phyloP scores from a whole-genome alignment of 2,888 invertebrate species.

The Coenonympha arcania region DNA sequence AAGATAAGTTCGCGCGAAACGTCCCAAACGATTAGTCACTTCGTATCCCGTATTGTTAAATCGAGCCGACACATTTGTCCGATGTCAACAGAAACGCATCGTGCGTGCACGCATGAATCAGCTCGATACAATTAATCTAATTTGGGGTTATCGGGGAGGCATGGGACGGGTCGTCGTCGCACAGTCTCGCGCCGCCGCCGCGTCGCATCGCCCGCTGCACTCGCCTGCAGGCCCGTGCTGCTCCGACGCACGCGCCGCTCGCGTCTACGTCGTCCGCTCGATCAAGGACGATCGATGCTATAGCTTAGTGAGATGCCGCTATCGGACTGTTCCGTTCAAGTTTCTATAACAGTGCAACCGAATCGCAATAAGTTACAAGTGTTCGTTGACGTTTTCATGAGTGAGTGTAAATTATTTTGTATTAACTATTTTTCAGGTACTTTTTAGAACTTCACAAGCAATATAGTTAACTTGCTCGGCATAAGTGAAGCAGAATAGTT shows the following conservation, averaged over 20 bases:
- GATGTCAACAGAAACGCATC: constrained; percentile 59
- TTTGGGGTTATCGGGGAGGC: constrained; percentile 70
- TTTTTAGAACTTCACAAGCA: not conserved
- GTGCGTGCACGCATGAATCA: constrained; percentile 63
- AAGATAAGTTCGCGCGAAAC: constrained; percentile 27
- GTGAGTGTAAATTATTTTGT: constrained; percentile 47
- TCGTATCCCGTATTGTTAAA: constrained; percentile 51
- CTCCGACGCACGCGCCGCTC: constrained; percentile 23
- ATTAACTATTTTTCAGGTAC: not conserved
- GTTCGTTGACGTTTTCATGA: constrained; percentile 72
- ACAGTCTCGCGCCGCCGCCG: constrained; percentile 62
- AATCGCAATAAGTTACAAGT: constrained; percentile 62
- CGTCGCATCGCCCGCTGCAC: constrained; percentile 47
- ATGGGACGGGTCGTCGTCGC: constrained; percentile 60
- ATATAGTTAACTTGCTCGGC: too few species aligned
- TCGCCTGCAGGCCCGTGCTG: constrained; percentile 35
- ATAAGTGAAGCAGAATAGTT: too few species aligned
- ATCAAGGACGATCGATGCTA: constrained; percentile 42
- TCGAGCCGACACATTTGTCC: constrained; percentile 59
- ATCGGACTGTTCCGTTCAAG: constrained; percentile 66
- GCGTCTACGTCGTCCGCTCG: constrained; percentile 4
- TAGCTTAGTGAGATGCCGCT: constrained; percentile 68
- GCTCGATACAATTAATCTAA: constrained; percentile 72
- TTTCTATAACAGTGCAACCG: constrained; percentile 67
- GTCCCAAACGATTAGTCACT: constrained; percentile 48